Evolutionary conservation across 2,888 invertebrate genomes (phyloP), one percentile per base, ranked within the genome.

Genomic region (Rhingia campestris): DNA sequence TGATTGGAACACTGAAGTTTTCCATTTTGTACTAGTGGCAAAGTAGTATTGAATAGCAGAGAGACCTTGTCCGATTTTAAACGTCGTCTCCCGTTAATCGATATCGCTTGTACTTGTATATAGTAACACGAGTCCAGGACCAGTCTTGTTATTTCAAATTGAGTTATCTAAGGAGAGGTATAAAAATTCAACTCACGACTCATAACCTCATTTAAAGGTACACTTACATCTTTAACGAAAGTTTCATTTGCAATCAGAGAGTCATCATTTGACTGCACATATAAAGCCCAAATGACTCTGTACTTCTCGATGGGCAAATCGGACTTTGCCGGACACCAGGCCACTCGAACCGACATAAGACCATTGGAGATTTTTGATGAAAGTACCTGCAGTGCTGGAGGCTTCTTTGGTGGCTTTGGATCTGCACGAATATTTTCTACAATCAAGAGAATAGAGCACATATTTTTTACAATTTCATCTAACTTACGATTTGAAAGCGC

Each of bases 81-180:
- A 86, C 94, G 93, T 9, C 94, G 93, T 59, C 93, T 92, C 1
- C 95, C 95, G 88, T 93, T 95, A 86, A 95, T 93, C 39, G 94
- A 94, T 81, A 95, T 93, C 4, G 95, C 95, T 91, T 96, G 95
- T 4, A 96, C 95, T 94, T 96, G 96, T 47, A 96, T 92, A 88
- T 95, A 96, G 89, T 96, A 96, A 91, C 94, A 93, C 0, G 95
- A 95, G 88, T 95, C 94, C 5, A 94, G 93, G 87, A 94, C 93
- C 61, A 96, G 91, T 87, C 94, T 93, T 87, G 93, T 93, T 87
- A 96, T 93, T 87, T 94, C 93, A 86, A 94, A 94, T 86, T 92
- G 93, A 66, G 93, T 94, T 87, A 94, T 93, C 87, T 95, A 10
- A 58, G 0, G 67, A 43, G 51, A 14, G 14, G n/a, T 41, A 22